These are phyloP conservation scores for Yponomeuta plumbellus DNA, from an alignment of 2,888 invertebrate genomes.

Conservation along the genomic window DNA sequence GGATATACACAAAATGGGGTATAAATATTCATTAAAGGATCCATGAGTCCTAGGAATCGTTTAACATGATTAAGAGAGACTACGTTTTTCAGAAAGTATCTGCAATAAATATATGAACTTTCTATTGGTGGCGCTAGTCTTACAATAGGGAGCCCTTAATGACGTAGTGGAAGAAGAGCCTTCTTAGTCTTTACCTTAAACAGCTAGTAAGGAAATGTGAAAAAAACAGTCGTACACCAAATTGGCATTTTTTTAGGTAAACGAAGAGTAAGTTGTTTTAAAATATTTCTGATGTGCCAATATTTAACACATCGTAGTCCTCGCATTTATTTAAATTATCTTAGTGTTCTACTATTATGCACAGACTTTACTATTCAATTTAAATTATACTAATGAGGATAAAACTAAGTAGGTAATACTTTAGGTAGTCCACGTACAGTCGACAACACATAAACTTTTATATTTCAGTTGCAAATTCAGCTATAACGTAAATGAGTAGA, in stretches of 20 bases:
- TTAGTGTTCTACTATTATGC: slow-evolving; percentile 11
- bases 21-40: too few relatives aligned
- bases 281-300: slow-evolving; percentile 44
- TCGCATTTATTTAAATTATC: slow-evolving; percentile 54
- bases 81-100: too few relatives aligned
- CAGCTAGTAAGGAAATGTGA: neutral
- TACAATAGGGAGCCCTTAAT: neutral
- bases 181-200: neutral
- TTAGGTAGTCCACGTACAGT: too few relatives aligned
- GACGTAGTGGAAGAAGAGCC: neutral
- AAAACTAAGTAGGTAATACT: too few relatives aligned
- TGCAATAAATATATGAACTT: too few relatives aligned
- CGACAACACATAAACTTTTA: too few relatives aligned
- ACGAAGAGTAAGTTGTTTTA: slow-evolving; percentile 27
- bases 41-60: too few relatives aligned
- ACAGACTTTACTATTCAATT: neutral
- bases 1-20: too few relatives aligned
- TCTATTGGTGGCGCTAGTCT: too few relatives aligned
- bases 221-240: slow-evolving; percentile 56
- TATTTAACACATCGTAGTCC: slow-evolving; percentile 47
- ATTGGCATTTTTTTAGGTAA: slow-evolving; percentile 57
- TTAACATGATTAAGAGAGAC: too few relatives aligned
- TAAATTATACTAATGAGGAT: neutral
- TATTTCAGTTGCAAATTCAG: too few relatives aligned
- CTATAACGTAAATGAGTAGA: too few relatives aligned